A percentile compares a stretch with the other conserved stretches of the same genome.
These are phyloP conservation scores for Hystrix brachyura DNA, from an alignment of 2,113 vertebrate species.

Conservation along the genomic window DNA sequence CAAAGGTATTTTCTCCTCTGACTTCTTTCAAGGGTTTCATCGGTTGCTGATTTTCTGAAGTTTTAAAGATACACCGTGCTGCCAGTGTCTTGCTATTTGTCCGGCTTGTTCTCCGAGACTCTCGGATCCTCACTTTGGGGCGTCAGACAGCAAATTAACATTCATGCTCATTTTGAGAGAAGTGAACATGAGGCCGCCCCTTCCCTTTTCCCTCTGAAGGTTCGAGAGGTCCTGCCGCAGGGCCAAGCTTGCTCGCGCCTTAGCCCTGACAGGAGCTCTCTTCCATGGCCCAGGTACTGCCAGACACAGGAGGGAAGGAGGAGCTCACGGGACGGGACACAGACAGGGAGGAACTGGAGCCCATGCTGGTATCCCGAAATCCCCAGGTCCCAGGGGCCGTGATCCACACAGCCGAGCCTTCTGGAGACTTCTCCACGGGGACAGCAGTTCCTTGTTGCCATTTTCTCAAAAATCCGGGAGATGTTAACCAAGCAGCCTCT, in stretches of 20 bases:
- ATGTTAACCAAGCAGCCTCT: not conserved
- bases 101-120: not conserved
- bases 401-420: not conserved
- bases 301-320: not conserved
- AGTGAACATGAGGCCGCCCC: not conserved
- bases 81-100: not conserved
- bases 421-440: not conserved
- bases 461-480: not conserved
- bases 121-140: not conserved
- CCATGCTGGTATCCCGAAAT: not conserved
- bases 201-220: not conserved
- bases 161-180: not conserved
- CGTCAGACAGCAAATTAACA: not conserved
- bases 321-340: not conserved
- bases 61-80: not conserved
- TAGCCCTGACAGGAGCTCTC: not conserved
- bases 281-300: not conserved
- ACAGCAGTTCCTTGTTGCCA: not conserved
- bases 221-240: not conserved
- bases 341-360: not conserved
- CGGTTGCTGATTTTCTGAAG: not conserved
- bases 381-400: not conserved
- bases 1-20: not conserved
- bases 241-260: not conserved
- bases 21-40: not conserved